These are phyloP conservation scores for Periplaneta americana DNA, from an alignment of 1,140 invertebrate genomes.

Conservation along the genomic window DNA sequence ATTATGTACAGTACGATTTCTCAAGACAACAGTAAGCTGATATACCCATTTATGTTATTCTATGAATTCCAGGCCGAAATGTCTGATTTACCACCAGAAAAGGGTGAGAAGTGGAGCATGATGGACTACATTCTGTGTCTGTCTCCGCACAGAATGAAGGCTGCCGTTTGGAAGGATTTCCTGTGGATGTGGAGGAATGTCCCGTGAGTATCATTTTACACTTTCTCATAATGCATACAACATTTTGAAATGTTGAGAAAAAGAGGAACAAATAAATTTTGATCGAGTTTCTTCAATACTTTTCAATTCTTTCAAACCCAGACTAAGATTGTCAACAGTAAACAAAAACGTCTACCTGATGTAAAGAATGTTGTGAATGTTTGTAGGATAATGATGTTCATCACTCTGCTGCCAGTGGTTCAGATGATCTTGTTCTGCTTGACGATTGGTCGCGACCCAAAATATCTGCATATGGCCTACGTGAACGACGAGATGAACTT, in stretches of 20 bases:
- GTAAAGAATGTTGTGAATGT: neutral
- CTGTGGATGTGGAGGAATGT: conserved; percentile 87
- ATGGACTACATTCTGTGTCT: conserved; percentile 58
- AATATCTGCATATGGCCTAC: conserved; percentile 73
- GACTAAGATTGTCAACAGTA: no score
- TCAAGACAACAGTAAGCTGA: no score
- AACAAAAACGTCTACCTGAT: neutral
- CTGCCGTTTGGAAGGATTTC: conserved; percentile 88
- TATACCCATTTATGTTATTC: no score
- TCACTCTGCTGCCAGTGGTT: conserved; percentile 83
- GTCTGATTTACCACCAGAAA: conserved; percentile 39
- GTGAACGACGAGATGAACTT: conserved; percentile 74
- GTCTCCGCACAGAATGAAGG: conserved; percentile 66
- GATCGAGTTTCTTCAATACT: no score
- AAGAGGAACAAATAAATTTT: no score
- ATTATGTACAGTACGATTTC: no score
- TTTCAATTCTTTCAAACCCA: no score
- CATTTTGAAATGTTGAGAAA: no score
- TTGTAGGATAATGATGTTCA: conserved; percentile 78
- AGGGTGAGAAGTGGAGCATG: conserved; percentile 42
- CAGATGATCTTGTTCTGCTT: conserved; percentile 93
- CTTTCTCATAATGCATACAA: neutral
- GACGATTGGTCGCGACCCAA: conserved; percentile 87
- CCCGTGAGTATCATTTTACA: conserved; percentile 56
- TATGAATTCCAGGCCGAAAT: no score